Evolutionary conservation across 35 echinoderm and acorn worm species (phyloP).

Genomic region (Strongylocentrotus purpuratus): DNA sequence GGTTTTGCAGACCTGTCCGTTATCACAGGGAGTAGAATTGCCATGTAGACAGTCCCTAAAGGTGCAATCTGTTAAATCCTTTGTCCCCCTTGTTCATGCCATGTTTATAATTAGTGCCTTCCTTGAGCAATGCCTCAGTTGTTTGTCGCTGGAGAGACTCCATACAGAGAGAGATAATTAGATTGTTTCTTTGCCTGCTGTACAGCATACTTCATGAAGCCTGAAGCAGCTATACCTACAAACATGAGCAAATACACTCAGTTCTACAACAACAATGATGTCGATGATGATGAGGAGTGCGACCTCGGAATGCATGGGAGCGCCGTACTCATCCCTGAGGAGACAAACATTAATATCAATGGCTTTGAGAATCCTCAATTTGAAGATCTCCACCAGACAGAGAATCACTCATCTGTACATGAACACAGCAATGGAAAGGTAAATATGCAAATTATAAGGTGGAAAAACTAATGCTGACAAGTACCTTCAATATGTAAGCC

Average conservation of each 20-base stretch:
- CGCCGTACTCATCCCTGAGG: not conserved
- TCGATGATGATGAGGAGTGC: constrained; percentile 15
- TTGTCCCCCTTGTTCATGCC: not conserved
- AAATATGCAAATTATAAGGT: not conserved
- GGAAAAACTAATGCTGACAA: not conserved
- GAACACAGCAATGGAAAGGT: not conserved
- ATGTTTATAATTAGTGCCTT: not conserved
- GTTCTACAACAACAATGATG: constrained; percentile 12
- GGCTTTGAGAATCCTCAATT: not conserved
- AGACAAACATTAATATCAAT: not conserved
- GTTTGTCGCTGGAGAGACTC: not conserved
- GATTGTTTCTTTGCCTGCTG: not conserved
- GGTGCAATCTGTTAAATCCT: not conserved
- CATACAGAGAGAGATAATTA: not conserved
- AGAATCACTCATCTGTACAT: not conserved
- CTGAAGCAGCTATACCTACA: not conserved
- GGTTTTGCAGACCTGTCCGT: no score
- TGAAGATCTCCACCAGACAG: not conserved
- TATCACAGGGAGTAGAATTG: no score
- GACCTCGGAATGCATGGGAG: constrained; percentile 27
- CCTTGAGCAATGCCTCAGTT: not conserved
- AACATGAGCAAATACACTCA: constrained; percentile 26
- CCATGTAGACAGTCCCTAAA: not conserved
- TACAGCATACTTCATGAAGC: not conserved
- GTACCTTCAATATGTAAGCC: not conserved